Evolutionary conservation across 2,113 vertebrate species (phyloP), one percentile per base, ranked within the genome.

Genomic region (Fregata magnificens): DNA sequence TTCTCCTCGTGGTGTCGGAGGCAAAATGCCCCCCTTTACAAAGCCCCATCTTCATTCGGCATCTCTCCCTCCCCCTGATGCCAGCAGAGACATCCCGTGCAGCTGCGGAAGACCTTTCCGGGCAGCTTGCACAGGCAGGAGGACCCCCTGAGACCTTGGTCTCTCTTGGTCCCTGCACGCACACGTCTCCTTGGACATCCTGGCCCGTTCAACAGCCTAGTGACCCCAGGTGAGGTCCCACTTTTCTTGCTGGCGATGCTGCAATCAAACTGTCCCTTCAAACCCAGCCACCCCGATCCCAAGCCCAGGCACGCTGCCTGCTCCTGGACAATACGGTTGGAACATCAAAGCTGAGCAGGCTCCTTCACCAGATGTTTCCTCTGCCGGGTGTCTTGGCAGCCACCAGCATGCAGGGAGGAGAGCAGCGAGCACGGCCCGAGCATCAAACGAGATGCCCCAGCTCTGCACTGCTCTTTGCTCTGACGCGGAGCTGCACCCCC

Each of bases 71-170:
- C 32, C 59, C 16, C 40, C 9, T 4, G 28, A 7, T 61, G 58
- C 32, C 1, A 0, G 3, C 0, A 17, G 32, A 89, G 49, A 34
- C 31, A 40, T 8, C 19, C 40, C 29, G 10, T 0, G 1, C 31
- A 38, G 29, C 19, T 24, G 44, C 6, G 1, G 26, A 10, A 88
- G 11, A 69, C 16, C 6, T 55, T 67, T 21, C 32, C 3, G 2
- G 50, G 63, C 7, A 26, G 62, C 49, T 42, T 36, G 16, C 19
- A 31, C 3, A 12, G 34, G 26, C 36, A 58, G 56, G 10, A 88
- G 52, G 18, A 17, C 16, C 10, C 26, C 9, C 58, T 25, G 29
- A 82, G 59, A 38, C 22, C 55, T 44, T 24, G 45, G 5, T 16
- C 40, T n/a, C n/a, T n/a, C n/a, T n/a, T n/a, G n/a, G 21, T 11